Evolutionary conservation across 2,888 invertebrate species (phyloP).

Genomic region (Himalopsyche anomala): DNA sequence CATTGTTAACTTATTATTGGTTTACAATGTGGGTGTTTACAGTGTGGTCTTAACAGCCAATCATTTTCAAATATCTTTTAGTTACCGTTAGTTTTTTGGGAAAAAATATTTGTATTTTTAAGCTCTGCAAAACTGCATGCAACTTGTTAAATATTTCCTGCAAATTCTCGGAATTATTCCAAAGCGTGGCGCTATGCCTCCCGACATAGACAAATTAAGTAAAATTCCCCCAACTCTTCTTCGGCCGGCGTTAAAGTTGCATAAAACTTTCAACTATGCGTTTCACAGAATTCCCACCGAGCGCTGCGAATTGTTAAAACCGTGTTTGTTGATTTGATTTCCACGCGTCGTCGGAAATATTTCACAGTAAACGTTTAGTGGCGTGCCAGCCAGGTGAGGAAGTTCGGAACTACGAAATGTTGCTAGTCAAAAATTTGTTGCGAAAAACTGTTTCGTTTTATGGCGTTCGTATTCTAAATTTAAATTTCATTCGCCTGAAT

Average conservation of each 20-base stretch:
- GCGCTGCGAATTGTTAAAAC: background rate
- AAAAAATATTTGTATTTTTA: background rate
- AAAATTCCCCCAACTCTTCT: slow-evolving; percentile 14
- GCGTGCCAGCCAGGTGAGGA: background rate
- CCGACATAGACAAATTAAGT: slow-evolving; percentile 20
- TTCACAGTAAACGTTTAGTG: background rate
- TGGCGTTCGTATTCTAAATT: no score
- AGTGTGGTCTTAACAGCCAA: no score
- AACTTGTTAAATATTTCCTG: slow-evolving; percentile 14
- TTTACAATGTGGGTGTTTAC: no score
- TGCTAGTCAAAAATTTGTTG: no score
- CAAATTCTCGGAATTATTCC: slow-evolving; percentile 10
- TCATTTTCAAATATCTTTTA: no score
- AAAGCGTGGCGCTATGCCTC: background rate
- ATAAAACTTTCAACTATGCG: slow-evolving; percentile 26
- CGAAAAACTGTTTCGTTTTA: no score
- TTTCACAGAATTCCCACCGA: background rate
- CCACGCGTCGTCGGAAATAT: slow-evolving; percentile 2
- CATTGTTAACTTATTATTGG: no score
- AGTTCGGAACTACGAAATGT: background rate
- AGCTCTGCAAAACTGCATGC: background rate
- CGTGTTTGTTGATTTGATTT: slow-evolving; percentile 30
- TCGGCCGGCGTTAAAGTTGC: slow-evolving; percentile 2
- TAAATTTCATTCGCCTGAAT: no score
- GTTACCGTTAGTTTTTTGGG: background rate